A percentile compares a stretch with the other conserved stretches of the same genome.
Conservation (phyloP, 2,888 invertebrate species). For the Diarsia brunnea region DNA sequence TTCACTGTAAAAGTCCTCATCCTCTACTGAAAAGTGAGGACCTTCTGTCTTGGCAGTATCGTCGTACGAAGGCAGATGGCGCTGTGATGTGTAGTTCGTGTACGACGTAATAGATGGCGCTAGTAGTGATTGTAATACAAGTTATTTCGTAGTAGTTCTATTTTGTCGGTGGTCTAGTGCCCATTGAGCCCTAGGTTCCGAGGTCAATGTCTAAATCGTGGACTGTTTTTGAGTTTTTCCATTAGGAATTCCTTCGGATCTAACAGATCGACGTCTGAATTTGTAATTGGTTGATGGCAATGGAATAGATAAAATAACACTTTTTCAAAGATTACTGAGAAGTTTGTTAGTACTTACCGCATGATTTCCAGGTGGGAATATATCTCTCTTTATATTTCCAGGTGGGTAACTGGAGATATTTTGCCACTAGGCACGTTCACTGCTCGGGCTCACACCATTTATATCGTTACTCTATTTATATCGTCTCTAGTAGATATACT, state of each 20-base stretch:
- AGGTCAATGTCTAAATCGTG: background rate
- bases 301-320: too few relatives aligned
- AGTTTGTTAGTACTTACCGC: too few relatives aligned
- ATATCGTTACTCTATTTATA: too few relatives aligned
- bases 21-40: background rate
- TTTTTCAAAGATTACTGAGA: too few relatives aligned
- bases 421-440: too few relatives aligned
- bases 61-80: background rate
- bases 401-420: too few relatives aligned
- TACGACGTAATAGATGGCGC: background rate
- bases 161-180: background rate
- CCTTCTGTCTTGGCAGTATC: background rate
- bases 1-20: too few relatives aligned
- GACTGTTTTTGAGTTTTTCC: background rate
- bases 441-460: too few relatives aligned
- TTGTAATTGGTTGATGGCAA: background rate
- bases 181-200: background rate
- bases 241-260: background rate
- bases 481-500: too few relatives aligned
- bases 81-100: background rate
- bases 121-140: background rate
- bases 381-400: too few relatives aligned
- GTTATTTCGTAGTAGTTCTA: background rate
- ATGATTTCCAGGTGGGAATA: too few relatives aligned
- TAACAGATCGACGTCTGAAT: background rate